A percentile compares a stretch with the other conserved stretches of the same genome.
Evolutionary conservation across 2,888 invertebrate species (phyloP).

Genomic region (Galerucella nymphaeae): DNA sequence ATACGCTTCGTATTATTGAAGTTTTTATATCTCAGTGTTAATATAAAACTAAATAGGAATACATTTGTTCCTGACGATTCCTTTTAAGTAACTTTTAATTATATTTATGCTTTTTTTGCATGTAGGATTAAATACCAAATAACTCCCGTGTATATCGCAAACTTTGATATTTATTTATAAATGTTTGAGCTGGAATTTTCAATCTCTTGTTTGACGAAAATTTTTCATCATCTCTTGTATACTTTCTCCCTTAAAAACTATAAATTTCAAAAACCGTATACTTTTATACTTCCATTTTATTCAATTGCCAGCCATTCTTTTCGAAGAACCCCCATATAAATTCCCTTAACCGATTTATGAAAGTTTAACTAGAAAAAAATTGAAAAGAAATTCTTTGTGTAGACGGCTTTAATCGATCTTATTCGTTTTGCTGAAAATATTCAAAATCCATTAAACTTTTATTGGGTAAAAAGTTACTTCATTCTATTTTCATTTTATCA

Average conservation of each 20-base stretch:
- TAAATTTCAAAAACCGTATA: background rate
- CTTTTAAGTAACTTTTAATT: too few relatives aligned
- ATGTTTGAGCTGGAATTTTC: too few relatives aligned
- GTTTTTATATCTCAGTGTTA: too few relatives aligned
- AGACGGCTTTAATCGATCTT: background rate
- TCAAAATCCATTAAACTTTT: constrained; percentile 10
- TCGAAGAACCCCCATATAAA: background rate
- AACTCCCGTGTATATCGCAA: too few relatives aligned
- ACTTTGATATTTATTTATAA: too few relatives aligned
- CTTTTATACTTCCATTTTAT: background rate
- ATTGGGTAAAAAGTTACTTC: background rate
- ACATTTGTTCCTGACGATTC: too few relatives aligned
- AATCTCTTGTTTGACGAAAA: too few relatives aligned
- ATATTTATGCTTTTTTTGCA: too few relatives aligned
- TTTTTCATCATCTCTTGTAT: background rate
- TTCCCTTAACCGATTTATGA: background rate
- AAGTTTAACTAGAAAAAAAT: background rate
- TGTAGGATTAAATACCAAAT: too few relatives aligned
- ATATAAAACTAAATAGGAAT: too few relatives aligned
- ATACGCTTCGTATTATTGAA: too few relatives aligned
- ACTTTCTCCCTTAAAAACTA: background rate
- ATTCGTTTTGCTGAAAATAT: background rate
- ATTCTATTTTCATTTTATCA: background rate
- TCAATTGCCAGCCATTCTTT: background rate
- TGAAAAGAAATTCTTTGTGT: background rate